Percentiles rank a stretch among this genome's conserved stretches.
These are phyloP conservation scores for Drosophila truncata DNA, from an alignment of 1,140 invertebrate species.

Conservation along the genomic window DNA sequence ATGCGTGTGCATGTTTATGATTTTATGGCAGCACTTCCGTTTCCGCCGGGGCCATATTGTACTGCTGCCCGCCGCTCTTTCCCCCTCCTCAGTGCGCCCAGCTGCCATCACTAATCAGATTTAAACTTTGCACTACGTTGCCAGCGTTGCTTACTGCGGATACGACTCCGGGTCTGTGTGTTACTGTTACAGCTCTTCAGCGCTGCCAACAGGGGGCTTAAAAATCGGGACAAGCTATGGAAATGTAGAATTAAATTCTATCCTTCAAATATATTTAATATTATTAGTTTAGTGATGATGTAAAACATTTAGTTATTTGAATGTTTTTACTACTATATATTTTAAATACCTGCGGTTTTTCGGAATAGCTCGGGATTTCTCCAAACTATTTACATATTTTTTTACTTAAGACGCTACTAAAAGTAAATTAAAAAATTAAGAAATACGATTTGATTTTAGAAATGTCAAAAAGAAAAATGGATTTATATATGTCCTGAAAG, in stretches of 20 bases:
- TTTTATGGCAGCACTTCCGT: slow-evolving; percentile 83
- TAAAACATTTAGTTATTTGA: not conserved
- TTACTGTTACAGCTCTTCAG: slow-evolving; percentile 19
- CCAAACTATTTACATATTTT: no score
- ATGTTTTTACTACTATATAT: not conserved
- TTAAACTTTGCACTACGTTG: slow-evolving; percentile 80
- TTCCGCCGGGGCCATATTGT: slow-evolving; percentile 75
- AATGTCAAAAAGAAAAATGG: not conserved
- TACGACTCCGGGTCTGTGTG: slow-evolving; percentile 36
- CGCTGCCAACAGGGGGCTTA: not conserved
- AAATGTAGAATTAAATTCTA: no score
- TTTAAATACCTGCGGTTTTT: not conserved
- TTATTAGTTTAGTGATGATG: not conserved
- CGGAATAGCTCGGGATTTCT: no score
- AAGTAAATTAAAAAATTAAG: not conserved
- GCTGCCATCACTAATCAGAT: slow-evolving; percentile 77
- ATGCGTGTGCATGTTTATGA: slow-evolving; percentile 83
- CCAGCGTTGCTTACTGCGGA: slow-evolving; percentile 70
- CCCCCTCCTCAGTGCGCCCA: not conserved
- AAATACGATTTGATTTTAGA: not conserved
- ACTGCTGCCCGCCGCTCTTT: slow-evolving; percentile 1
- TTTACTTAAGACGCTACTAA: not conserved
- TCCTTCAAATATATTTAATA: no score
- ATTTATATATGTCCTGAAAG: no score
- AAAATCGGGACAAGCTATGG: not conserved